Evolutionary conservation across 2,113 vertebrate species (phyloP).

Genomic region (Scolopax mira): DNA sequence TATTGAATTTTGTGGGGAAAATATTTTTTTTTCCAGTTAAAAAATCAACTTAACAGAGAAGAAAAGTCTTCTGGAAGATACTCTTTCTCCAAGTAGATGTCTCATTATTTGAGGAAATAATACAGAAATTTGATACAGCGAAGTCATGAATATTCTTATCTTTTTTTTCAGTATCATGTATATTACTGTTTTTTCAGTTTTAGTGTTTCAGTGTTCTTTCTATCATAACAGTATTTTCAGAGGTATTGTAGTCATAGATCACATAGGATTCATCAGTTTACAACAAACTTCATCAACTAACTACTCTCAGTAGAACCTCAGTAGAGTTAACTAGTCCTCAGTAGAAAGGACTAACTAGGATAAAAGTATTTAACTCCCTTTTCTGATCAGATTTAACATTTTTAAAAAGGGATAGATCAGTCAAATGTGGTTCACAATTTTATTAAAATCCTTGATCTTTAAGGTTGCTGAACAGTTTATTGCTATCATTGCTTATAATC

Average conservation of each 20-base stretch:
- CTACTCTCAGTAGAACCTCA: background rate
- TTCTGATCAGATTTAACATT: background rate
- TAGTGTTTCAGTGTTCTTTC: background rate
- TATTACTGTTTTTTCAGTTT: background rate
- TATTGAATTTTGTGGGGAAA: background rate
- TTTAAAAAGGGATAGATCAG: background rate
- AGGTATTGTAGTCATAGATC: background rate
- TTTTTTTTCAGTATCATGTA: background rate
- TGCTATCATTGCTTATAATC: background rate
- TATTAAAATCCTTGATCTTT: background rate
- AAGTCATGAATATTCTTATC: background rate
- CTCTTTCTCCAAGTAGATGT: background rate
- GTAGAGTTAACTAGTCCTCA: too few species aligned
- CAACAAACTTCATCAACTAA: background rate
- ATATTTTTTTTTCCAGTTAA: background rate
- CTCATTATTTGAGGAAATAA: background rate
- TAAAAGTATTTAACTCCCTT: background rate
- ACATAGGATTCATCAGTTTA: background rate
- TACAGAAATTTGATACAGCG: background rate
- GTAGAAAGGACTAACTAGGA: background rate
- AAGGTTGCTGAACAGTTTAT: background rate
- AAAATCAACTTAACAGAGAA: background rate
- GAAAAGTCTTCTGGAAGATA: background rate
- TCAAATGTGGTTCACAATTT: background rate
- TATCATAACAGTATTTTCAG: background rate